Percentiles rank a stretch among this genome's conserved stretches.
phyloP scores from a whole-genome alignment of 2,113 vertebrate genomes.

The Pholis gunnellus region DNA sequence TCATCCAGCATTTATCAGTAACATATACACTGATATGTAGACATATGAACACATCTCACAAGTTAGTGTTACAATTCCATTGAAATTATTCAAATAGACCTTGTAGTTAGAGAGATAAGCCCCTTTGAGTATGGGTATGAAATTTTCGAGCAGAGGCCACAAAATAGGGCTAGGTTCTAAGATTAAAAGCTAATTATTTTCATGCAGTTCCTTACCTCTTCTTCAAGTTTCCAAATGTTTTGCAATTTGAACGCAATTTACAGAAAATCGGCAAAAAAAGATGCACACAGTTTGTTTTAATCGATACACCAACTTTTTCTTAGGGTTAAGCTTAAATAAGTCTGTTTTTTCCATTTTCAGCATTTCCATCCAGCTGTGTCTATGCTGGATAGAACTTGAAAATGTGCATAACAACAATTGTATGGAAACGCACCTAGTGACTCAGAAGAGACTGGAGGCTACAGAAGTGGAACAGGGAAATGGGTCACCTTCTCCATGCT shows the following conservation, averaged over 20 bases:
- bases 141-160: no score
- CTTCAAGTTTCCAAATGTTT: neutral
- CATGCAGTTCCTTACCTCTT: neutral
- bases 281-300: neutral
- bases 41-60: no score
- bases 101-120: no score
- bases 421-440: neutral
- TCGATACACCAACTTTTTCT: neutral
- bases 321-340: neutral
- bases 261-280: neutral
- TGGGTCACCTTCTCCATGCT: conserved; percentile 63
- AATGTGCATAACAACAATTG: neutral
- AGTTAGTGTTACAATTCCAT: no score
- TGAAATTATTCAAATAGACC: no score
- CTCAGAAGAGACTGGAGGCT: conserved; percentile 38
- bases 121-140: no score
- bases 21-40: no score
- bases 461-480: conserved; percentile 64
- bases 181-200: neutral
- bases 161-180: no score
- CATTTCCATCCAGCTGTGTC: neutral
- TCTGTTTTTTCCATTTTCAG: neutral
- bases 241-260: neutral
- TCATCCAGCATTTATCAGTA: no score
- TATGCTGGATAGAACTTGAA: neutral